These are phyloP conservation scores for Corythoichthys haematopterus DNA, from an alignment of 2,113 vertebrate species.

Conservation along the genomic window DNA sequence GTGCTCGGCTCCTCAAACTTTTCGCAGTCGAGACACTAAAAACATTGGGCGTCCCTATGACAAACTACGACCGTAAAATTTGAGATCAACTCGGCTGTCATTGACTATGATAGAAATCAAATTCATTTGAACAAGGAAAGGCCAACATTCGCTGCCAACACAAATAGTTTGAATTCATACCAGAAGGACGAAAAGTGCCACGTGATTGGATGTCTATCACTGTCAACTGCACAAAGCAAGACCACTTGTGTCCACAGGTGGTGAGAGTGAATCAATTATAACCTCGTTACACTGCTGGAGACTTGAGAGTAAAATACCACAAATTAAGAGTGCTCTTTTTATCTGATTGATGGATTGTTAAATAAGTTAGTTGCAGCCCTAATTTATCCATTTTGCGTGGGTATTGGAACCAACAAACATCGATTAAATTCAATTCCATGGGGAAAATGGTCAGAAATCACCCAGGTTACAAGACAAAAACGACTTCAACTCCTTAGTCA, in stretches of 20 bases:
- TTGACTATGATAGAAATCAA: no score
- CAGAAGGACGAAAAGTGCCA: background rate
- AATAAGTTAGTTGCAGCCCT: no score
- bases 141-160: no score
- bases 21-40: background rate
- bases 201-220: no score
- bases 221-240: background rate
- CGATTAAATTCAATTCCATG: no score
- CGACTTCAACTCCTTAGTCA: background rate
- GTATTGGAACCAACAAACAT: no score
- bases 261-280: background rate
- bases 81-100: no score
- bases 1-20: conserved; percentile 49
- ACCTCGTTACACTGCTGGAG: background rate
- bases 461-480: background rate
- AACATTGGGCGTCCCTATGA: background rate
- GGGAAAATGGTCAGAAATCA: background rate
- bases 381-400: no score
- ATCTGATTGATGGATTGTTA: no score
- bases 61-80: no score
- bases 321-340: background rate
- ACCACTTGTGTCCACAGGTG: background rate
- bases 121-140: no score
- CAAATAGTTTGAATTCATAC: background rate
- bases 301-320: no score